A percentile compares a stretch with the other conserved stretches of the same genome.
These are phyloP conservation scores for Pygoscelis antarcticus DNA, from an alignment of 2,113 vertebrate genomes.

Conservation along the genomic window DNA sequence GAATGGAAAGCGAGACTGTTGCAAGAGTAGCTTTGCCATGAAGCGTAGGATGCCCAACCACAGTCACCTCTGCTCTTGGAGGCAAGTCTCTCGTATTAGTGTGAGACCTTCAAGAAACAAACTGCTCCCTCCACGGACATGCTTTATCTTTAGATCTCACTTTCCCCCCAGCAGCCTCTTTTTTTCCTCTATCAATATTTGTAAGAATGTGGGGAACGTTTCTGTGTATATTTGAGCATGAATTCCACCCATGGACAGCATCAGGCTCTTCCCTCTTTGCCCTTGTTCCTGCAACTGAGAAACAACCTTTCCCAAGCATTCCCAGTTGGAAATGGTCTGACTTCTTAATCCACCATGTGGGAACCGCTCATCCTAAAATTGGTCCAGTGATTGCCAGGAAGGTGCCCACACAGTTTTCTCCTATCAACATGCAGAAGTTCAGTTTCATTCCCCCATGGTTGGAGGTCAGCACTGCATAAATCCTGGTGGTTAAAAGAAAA, in stretches of 20 bases:
- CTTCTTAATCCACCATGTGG: background rate
- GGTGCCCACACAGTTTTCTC: background rate
- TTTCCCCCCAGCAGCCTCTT: background rate
- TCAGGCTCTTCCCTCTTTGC: background rate
- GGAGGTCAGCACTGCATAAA: background rate
- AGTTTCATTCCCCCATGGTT: fast-evolving
- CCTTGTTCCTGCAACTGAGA: background rate
- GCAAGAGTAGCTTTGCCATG: slow-evolving; percentile 35
- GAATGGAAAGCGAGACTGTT: slow-evolving; percentile 14
- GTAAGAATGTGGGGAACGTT: background rate
- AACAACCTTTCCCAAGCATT: background rate
- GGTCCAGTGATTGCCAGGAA: background rate
- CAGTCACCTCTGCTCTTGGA: background rate
- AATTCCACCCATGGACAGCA: background rate
- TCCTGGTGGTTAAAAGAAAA: background rate
- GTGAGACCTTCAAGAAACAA: background rate
- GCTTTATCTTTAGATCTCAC: background rate
- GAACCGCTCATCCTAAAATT: background rate
- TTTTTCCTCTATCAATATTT: background rate
- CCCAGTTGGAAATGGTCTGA: background rate
- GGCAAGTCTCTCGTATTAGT: background rate
- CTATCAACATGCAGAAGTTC: background rate
- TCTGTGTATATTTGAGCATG: background rate
- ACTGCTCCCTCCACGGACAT: background rate
- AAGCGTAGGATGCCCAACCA: background rate